These are phyloP conservation scores for Leptatherina wallacei DNA, from an alignment of 2,797 vertebrate species.

Conservation along the genomic window DNA sequence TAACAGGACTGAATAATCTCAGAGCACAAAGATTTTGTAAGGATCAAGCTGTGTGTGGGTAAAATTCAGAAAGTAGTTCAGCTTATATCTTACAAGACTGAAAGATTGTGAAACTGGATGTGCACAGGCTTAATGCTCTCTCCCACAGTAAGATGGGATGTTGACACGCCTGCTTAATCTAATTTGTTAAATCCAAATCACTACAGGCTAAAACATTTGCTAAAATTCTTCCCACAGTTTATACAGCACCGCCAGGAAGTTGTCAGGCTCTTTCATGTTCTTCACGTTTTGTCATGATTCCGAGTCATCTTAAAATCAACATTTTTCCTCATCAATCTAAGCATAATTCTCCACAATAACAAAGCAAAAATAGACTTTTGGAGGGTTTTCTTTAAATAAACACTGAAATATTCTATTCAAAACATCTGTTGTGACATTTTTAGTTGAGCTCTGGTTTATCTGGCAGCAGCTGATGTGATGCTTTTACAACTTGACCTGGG, in stretches of 20 bases:
- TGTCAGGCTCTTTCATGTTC: neutral
- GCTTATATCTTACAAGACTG: slow-evolving; percentile 5
- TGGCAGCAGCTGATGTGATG: neutral
- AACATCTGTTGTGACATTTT: neutral
- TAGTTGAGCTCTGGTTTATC: neutral
- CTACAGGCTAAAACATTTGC: slow-evolving; percentile 12
- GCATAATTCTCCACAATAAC: no score
- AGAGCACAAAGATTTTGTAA: neutral
- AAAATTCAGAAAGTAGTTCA: slow-evolving; percentile 3
- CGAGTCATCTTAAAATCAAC: neutral
- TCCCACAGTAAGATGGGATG: slow-evolving; percentile 26
- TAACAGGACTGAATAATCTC: slow-evolving; percentile 15
- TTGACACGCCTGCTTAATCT: slow-evolving; percentile 30
- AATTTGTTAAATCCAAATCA: slow-evolving; percentile 25
- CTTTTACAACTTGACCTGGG: neutral
- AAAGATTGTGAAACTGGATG: slow-evolving; percentile 23
- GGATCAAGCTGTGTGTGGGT: slow-evolving; percentile 1
- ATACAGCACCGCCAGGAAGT: no score
- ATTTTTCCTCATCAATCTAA: neutral
- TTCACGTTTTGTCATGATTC: neutral
- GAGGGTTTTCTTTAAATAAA: no score
- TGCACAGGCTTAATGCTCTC: slow-evolving; percentile 6
- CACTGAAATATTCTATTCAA: neutral
- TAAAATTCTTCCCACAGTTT: neutral
- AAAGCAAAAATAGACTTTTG: neutral